These are phyloP conservation scores for Emmelina monodactyla DNA, from an alignment of 2,888 invertebrate genomes.

Conservation along the genomic window DNA sequence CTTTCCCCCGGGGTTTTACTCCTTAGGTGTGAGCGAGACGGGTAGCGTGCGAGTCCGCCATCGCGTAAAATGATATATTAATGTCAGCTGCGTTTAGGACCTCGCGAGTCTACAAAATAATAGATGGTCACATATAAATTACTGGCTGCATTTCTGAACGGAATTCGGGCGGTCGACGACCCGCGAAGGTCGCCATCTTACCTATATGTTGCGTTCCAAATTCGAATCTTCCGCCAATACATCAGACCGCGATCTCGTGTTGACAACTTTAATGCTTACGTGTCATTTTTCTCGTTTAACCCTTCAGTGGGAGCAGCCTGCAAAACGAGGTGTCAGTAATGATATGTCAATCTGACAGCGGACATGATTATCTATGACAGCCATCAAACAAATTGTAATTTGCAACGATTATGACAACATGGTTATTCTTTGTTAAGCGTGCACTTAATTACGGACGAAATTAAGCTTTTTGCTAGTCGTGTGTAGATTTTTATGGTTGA, in stretches of 20 bases:
- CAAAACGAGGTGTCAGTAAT: constrained; percentile 16
- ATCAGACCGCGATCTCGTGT: no score
- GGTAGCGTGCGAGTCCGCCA: constrained; percentile 31
- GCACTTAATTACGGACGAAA: constrained; percentile 18
- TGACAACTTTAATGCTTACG: neutral
- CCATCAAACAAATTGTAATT: constrained; percentile 22
- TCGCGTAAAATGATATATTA: constrained; percentile 65
- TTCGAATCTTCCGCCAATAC: constrained; percentile 61
- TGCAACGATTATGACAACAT: constrained; percentile 21
- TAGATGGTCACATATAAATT: constrained; percentile 67
- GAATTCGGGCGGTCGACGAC: constrained; percentile 61
- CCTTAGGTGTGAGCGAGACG: constrained; percentile 26
- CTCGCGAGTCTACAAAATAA: constrained; percentile 66
- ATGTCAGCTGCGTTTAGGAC: constrained; percentile 67
- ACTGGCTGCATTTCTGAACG: constrained; percentile 63
- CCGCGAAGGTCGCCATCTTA: constrained; percentile 64
- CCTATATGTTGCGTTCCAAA: constrained; percentile 53
- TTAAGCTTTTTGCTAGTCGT: constrained; percentile 15
- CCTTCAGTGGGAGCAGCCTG: neutral
- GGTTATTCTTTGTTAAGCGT: constrained; percentile 18
- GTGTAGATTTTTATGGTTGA: no score
- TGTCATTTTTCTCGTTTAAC: neutral
- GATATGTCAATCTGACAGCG: constrained; percentile 28
- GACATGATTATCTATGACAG: constrained; percentile 20
- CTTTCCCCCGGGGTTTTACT: constrained; percentile 21